Conservation (phyloP, 2,888 invertebrate species). For the Sinohyriopsis cumingii region DNA sequence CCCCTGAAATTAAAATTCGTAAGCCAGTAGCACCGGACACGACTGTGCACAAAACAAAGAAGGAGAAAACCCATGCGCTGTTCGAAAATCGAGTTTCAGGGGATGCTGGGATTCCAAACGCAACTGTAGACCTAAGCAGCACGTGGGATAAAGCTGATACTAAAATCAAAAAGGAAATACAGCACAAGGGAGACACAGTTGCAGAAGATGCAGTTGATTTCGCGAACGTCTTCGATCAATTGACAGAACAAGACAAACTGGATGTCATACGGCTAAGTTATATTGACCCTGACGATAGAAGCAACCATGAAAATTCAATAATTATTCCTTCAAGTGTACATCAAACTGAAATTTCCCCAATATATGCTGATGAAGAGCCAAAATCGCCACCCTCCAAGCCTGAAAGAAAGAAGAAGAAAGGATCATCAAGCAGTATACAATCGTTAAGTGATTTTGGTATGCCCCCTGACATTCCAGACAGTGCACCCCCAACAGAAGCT, state of each 20-base stretch:
- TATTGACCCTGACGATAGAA: slow-evolving; percentile 32
- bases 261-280: slow-evolving; percentile 46
- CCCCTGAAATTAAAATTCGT: too few relatives aligned
- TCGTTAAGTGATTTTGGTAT: slow-evolving; percentile 19
- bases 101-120: slow-evolving; percentile 20
- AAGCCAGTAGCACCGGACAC: too few relatives aligned
- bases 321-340: background rate
- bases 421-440: slow-evolving; percentile 31
- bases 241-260: slow-evolving; percentile 49
- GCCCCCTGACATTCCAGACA: background rate
- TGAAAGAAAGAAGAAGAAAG: slow-evolving; percentile 52
- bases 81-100: slow-evolving; percentile 16
- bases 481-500: slow-evolving; percentile 6
- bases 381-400: slow-evolving; percentile 51
- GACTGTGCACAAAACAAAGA: background rate
- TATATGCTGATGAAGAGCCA: slow-evolving; percentile 21
- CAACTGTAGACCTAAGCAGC: slow-evolving; percentile 20
- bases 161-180: slow-evolving; percentile 6
- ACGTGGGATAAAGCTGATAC: slow-evolving; percentile 1
- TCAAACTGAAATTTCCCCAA: slow-evolving; percentile 10
- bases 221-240: slow-evolving; percentile 33
- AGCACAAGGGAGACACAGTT: background rate
- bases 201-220: slow-evolving; percentile 12
- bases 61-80: background rate
- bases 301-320: slow-evolving; percentile 6